Percentiles rank a stretch among this genome's conserved stretches.
phyloP scores from a whole-genome alignment of 2,113 vertebrate species.

The Tor tambroides region DNA sequence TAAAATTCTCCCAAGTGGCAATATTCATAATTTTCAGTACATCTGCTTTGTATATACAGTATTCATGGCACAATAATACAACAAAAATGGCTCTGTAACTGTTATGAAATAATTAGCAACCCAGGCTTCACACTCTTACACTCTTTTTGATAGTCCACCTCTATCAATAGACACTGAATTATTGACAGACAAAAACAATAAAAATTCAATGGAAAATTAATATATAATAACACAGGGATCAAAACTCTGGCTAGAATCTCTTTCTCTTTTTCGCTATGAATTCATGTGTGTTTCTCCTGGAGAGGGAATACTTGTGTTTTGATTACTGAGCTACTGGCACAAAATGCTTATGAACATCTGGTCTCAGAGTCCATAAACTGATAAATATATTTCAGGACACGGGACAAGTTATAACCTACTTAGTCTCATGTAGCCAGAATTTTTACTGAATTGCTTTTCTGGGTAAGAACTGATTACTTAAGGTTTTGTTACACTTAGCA shows the following conservation, averaged over 20 bases:
- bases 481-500: too few species aligned
- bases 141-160: neutral
- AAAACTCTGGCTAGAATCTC: neutral
- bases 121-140: neutral
- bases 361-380: constrained; percentile 7
- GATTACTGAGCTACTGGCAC: neutral
- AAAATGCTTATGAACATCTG: constrained; percentile 6
- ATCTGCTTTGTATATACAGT: neutral
- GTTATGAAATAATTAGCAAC: constrained; percentile 26
- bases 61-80: neutral
- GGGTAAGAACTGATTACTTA: neutral
- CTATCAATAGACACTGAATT: constrained; percentile 27
- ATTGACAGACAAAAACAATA: constrained; percentile 17
- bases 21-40: constrained; percentile 14
- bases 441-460: neutral
- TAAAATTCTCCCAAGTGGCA: neutral
- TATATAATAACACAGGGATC: neutral
- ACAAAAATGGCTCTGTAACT: neutral
- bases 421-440: neutral
- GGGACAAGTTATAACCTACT: neutral
- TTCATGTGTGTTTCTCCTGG: neutral
- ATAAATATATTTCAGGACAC: constrained; percentile 19
- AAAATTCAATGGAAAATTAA: constrained; percentile 24
- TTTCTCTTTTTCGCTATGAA: neutral
- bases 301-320: neutral